A percentile compares a stretch with the other conserved stretches of the same genome.
These are phyloP conservation scores for Hyphantria cunea DNA, from an alignment of 1,140 invertebrate species.

Conservation along the genomic window DNA sequence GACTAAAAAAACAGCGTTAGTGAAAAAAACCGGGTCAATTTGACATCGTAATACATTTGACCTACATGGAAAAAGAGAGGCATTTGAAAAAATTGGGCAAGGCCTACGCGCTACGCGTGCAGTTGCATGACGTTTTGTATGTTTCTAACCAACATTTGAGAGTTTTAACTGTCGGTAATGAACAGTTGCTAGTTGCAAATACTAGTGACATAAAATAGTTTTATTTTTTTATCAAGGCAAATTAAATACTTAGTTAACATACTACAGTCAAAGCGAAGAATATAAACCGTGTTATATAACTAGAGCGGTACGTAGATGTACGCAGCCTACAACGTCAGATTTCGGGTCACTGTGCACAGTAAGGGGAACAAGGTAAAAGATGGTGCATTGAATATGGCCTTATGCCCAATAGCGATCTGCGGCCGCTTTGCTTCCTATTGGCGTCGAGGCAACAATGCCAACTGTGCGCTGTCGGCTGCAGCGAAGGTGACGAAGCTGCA, in stretches of 20 bases:
- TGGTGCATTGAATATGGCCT: slow-evolving; percentile 80
- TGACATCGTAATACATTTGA: slow-evolving; percentile 70
- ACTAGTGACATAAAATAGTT: too few species aligned
- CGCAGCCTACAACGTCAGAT: slow-evolving; percentile 43
- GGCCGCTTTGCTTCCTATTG: slow-evolving; percentile 76
- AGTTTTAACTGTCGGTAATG: neutral
- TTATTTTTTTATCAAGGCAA: too few species aligned
- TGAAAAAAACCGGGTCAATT: slow-evolving; percentile 64
- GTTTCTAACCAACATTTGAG: neutral
- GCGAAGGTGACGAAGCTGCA: slow-evolving; percentile 66
- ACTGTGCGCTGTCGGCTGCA: slow-evolving; percentile 49
- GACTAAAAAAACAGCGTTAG: slow-evolving; percentile 1
- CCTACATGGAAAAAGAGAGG: slow-evolving; percentile 60
- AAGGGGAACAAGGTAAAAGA: slow-evolving; percentile 81
- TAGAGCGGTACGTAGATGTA: slow-evolving; percentile 10
- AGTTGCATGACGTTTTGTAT: slow-evolving; percentile 17
- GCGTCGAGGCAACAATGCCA: slow-evolving; percentile 76
- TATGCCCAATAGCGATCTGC: slow-evolving; percentile 79
- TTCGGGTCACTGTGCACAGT: slow-evolving; percentile 70
- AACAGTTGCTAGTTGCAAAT: too few species aligned
- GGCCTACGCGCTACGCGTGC: slow-evolving; percentile 12
- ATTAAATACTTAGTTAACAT: too few species aligned
- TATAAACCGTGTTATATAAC: slow-evolving; percentile 3
- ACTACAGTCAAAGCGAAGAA: neutral
- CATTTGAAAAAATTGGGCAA: slow-evolving; percentile 52